These are phyloP conservation scores for Magallana nippona DNA, from an alignment of 2,888 invertebrate genomes.

Conservation along the genomic window DNA sequence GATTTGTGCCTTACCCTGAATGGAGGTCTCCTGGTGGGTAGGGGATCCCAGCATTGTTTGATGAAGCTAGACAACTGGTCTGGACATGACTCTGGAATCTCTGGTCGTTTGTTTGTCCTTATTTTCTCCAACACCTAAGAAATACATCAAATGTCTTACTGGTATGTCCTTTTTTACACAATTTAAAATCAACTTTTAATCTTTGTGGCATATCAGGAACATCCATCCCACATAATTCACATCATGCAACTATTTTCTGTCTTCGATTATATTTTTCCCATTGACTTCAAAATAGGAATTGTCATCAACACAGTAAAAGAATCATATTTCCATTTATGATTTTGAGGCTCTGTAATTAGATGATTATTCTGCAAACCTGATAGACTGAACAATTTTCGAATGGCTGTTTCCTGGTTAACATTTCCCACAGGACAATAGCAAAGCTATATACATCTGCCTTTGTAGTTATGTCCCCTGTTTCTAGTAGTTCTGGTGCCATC, in stretches of 20 bases:
- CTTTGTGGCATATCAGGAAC: too few species aligned
- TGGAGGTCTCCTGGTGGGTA: constrained; percentile 70
- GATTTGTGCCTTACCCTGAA: constrained; percentile 66
- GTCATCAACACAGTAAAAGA: too few species aligned
- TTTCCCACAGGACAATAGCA: constrained; percentile 77
- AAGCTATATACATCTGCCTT: constrained; percentile 78
- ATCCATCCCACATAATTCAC: too few species aligned
- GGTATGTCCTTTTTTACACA: not conserved
- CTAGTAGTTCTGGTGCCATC: constrained; percentile 78
- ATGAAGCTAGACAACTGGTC: constrained; percentile 67
- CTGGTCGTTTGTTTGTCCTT: constrained; percentile 69
- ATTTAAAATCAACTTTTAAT: too few species aligned
- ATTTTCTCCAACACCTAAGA: constrained; percentile 73
- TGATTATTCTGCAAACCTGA: constrained; percentile 64
- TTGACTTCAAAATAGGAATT: too few species aligned
- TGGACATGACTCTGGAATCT: constrained; percentile 70
- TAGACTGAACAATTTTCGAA: constrained; percentile 72
- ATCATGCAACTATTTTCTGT: too few species aligned
- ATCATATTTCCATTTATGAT: too few species aligned
- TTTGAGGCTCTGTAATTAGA: too few species aligned
- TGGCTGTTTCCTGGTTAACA: constrained; percentile 74
- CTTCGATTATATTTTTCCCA: too few species aligned
- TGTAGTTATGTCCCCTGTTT: constrained; percentile 71
- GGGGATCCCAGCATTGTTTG: constrained; percentile 71
- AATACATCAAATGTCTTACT: not conserved